phyloP scores from a whole-genome alignment of 2,113 vertebrate genomes.

The Caranx melampygus region DNA sequence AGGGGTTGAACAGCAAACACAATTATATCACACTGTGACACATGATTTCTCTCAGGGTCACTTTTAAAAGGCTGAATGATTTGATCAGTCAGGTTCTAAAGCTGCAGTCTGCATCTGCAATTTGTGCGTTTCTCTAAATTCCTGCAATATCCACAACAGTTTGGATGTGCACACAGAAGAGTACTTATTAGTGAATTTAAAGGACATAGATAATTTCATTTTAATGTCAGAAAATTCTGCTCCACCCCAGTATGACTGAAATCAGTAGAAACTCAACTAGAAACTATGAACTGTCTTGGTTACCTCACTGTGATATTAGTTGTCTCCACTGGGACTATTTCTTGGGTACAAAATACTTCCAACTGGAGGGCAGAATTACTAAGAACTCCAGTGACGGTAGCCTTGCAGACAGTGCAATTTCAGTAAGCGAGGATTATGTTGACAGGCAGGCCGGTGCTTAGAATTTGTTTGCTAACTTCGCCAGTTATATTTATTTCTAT shows the following conservation, averaged over 20 bases:
- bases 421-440: neutral
- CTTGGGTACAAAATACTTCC: neutral
- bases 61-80: neutral
- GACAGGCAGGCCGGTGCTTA: neutral
- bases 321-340: neutral
- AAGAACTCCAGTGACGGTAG: neutral
- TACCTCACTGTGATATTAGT: neutral
- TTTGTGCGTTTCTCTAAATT: neutral
- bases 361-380: neutral
- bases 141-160: neutral
- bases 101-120: neutral
- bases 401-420: neutral
- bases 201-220: neutral
- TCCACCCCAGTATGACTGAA: neutral
- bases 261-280: neutral
- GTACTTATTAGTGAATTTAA: neutral
- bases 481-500: neutral
- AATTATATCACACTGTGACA: neutral
- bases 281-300: no score
- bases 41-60: neutral
- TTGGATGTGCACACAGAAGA: neutral
- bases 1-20: neutral
- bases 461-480: slow-evolving; percentile 3
- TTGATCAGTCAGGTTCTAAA: neutral
- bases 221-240: neutral